Evolutionary conservation across 2,113 vertebrate genomes (phyloP).

Genomic region (Antennarius striatus): DNA sequence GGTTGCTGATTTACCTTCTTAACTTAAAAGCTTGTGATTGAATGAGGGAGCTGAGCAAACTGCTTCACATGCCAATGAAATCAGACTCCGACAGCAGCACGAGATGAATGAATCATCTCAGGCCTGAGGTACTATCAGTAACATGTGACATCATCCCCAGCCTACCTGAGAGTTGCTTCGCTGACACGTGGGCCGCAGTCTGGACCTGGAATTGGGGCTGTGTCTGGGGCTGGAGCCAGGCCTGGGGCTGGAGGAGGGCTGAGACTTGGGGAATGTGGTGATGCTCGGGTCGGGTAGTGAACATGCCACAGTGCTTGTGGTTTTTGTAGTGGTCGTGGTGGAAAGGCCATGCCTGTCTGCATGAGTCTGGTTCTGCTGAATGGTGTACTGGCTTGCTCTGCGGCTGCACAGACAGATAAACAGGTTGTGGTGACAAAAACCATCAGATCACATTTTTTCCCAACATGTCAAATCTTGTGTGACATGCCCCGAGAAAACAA

Average conservation of each 20-base stretch:
- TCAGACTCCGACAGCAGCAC: neutral
- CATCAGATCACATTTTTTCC: neutral
- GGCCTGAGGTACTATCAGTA: neutral
- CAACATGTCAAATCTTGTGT: neutral
- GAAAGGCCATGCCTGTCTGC: slow-evolving; percentile 26
- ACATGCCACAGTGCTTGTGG: neutral
- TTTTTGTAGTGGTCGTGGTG: slow-evolving; percentile 1
- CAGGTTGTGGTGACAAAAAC: neutral
- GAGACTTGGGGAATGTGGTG: neutral
- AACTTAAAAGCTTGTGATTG: too few relatives aligned
- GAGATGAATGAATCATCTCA: neutral
- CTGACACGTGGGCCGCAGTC: slow-evolving; percentile 23
- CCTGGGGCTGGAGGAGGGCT: slow-evolving; percentile 45
- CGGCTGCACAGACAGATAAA: slow-evolving; percentile 34
- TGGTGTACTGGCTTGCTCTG: slow-evolving; percentile 61
- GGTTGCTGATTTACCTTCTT: too few relatives aligned
- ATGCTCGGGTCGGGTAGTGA: neutral
- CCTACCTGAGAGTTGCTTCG: slow-evolving; percentile 69
- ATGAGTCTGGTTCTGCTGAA: slow-evolving; percentile 58
- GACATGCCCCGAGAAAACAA: too few relatives aligned
- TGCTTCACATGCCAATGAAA: neutral
- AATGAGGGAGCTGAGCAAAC: neutral
- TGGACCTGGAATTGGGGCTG: slow-evolving; percentile 45
- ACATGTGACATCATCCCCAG: neutral
- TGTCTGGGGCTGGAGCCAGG: slow-evolving; percentile 50